Percentiles rank a stretch among this genome's conserved stretches.
phyloP scores from a whole-genome alignment of 2,797 vertebrate genomes.

The Leuciscus waleckii region DNA sequence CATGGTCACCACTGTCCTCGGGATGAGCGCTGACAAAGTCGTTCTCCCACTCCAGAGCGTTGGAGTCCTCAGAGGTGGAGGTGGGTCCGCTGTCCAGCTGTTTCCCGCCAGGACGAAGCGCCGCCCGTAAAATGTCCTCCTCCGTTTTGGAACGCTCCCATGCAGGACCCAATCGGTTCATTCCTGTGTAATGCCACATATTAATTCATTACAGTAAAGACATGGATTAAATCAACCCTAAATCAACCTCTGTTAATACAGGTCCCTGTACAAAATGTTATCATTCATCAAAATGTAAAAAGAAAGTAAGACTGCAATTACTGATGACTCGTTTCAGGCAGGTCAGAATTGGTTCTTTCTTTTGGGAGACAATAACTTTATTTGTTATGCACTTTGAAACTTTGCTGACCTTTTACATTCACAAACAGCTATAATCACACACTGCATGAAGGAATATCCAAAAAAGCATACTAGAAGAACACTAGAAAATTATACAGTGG shows the following conservation, averaged over 20 bases:
- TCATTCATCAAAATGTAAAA: no score
- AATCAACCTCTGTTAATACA: not conserved
- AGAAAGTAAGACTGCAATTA: no score
- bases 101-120: conserved; percentile 79
- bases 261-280: not conserved
- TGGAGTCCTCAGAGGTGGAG: conserved; percentile 92
- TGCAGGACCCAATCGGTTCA: conserved; percentile 87
- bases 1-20: conserved; percentile 87
- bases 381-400: no score
- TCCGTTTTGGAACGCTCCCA: conserved; percentile 94
- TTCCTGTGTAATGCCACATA: conserved; percentile 75
- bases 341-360: no score
- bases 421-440: not conserved
- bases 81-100: conserved; percentile 82
- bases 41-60: conserved; percentile 95
- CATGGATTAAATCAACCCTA: not conserved
- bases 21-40: conserved; percentile 91
- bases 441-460: not conserved
- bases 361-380: no score
- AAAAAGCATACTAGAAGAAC: not conserved
- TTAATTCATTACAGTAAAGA: not conserved
- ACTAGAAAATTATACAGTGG: no score
- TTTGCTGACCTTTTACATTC: no score
- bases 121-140: conserved; percentile 94
- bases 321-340: no score